Evolutionary conservation across 2,888 invertebrate species (phyloP), one percentile per base, ranked within the genome.

Genomic region (Brachynemurus nebulosus): DNA sequence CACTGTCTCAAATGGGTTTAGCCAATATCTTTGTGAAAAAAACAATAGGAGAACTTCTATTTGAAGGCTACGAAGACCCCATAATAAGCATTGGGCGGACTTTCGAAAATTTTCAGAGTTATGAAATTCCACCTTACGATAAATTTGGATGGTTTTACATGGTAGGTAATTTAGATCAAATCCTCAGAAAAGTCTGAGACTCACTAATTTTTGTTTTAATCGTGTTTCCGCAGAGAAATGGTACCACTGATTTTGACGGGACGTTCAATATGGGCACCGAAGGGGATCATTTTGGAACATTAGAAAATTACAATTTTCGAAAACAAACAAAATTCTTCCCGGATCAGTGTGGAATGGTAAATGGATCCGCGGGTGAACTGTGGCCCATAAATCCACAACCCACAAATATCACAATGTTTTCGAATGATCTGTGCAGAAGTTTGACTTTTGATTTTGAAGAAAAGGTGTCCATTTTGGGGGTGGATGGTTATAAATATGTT

Each of bases 111-210:
- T 68, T 74, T 18, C 66, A 55, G 1, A 59, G 56, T 0, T 54
- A 58, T 4, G 56, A 59, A 4, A 48, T 68, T 6, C 69, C 72
- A 0, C 74, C 74, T 0, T 78, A 78, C 48, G 89, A 90, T 55
- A 75, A 72, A 55, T 90, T 92, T 59, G 92, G 86, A 9, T 83
- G 89, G 79, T 91, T 92, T 64, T 90, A 86, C 53, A 68, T 65
- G 54, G 78, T 78, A 62, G 59, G 19, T 34, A 2, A 19, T n/a
- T 20, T 27, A n/a, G n/a, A n/a, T n/a, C n/a, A n/a, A n/a, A n/a
- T n/a, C n/a, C 9, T 33, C 9, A 33, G 4, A 33, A 16, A 36
- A 3, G 3, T 7, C 5, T 36, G 14, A 9, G 4, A 36, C 9
- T 7, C 36, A 5, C 17, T 17, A 36, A 17, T 11, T 36, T 36